These are phyloP conservation scores for Heliconius nattereri DNA, from an alignment of 1,140 invertebrate species.

Conservation along the genomic window DNA sequence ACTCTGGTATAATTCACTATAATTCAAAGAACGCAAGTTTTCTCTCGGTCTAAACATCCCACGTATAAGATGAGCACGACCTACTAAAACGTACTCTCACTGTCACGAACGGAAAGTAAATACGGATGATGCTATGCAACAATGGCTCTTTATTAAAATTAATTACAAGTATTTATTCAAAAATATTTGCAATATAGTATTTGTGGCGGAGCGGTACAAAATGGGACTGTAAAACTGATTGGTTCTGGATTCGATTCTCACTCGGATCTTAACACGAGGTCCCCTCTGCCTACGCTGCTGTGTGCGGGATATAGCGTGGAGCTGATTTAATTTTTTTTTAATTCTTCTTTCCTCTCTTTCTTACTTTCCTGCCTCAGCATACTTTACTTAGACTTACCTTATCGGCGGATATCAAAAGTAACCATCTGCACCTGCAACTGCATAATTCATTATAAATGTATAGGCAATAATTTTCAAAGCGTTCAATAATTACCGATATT, in stretches of 20 bases:
- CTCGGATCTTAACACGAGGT: no score
- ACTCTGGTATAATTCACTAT: conserved; percentile 26
- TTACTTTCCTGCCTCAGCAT: not conserved
- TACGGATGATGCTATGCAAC: conserved; percentile 42
- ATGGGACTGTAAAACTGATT: no score
- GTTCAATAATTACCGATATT: conserved; percentile 28
- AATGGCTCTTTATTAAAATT: not conserved
- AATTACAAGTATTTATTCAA: no score
- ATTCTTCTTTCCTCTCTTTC: no score
- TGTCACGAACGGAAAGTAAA: conserved; percentile 50
- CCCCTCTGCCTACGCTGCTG: no score
- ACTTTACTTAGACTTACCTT: not conserved
- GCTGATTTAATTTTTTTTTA: no score
- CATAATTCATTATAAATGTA: not conserved
- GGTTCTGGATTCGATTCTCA: no score
- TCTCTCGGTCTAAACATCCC: conserved; percentile 45
- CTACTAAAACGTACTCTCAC: conserved; percentile 71
- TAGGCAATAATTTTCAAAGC: conserved; percentile 14
- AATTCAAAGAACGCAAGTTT: conserved; percentile 37
- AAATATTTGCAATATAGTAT: no score
- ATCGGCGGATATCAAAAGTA: conserved; percentile 4
- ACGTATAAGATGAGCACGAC: conserved; percentile 55
- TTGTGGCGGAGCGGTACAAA: no score
- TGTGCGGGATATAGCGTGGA: no score
- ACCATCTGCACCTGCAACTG: conserved; percentile 2